Evolutionary conservation across 2,113 vertebrate species (phyloP).

Genomic region (Sinocyclocheilus rhinocerous): DNA sequence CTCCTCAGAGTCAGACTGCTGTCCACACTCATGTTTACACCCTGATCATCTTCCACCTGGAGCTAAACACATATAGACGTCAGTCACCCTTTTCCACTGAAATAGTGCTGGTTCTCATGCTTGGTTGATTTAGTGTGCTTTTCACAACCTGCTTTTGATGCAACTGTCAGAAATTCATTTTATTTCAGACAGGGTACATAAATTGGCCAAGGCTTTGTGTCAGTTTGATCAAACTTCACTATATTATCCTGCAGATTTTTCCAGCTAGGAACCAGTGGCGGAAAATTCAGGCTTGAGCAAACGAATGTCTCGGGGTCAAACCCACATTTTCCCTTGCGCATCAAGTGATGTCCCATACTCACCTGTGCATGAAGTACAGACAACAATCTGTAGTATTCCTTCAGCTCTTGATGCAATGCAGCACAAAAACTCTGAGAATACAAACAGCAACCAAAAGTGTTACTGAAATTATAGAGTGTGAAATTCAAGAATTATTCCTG

Average conservation of each 20-base stretch:
- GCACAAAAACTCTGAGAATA: constrained; percentile 91
- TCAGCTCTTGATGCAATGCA: constrained; percentile 94
- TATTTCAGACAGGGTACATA: neutral
- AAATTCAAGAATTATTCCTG: neutral
- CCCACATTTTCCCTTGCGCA: neutral
- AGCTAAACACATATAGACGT: constrained; percentile 73
- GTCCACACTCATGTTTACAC: constrained; percentile 85
- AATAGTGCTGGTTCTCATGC: neutral
- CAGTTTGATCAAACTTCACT: neutral
- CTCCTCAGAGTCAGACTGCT: constrained; percentile 88
- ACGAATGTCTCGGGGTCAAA: neutral
- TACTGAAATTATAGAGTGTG: neutral
- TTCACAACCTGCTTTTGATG: neutral
- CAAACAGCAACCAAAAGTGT: neutral
- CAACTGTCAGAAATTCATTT: too few relatives aligned
- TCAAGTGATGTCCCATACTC: constrained; percentile 5
- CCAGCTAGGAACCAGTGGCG: neutral
- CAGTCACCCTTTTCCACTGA: neutral
- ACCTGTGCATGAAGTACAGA: constrained; percentile 97
- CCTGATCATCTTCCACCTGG: constrained; percentile 95
- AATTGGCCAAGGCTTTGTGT: neutral
- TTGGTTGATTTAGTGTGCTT: neutral
- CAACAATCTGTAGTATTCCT: constrained; percentile 93
- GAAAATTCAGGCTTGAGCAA: neutral
- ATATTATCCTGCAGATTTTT: neutral